Evolutionary conservation across 2,113 vertebrate genomes (phyloP), one percentile per base, ranked within the genome.

Genomic region (Solea solea): DNA sequence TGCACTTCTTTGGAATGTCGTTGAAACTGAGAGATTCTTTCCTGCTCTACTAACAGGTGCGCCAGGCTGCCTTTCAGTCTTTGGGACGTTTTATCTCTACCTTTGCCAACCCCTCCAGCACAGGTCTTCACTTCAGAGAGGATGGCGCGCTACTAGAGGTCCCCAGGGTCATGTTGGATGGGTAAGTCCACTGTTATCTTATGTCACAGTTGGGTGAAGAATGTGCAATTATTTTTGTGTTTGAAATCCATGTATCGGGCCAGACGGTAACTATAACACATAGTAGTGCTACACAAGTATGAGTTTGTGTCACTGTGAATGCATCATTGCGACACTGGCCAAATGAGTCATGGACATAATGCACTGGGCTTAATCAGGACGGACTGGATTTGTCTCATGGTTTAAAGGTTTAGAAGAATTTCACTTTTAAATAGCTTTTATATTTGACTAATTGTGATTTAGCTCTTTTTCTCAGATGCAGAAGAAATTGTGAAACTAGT

Each of bases 31-130:
- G 14, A 9, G 25, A 52, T 45, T 72, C 1, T 3, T 52, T n/a
- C 3, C 6, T 50, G 28, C 25, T 71, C 12, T 8, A 9, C n/a
- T 62, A 72, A 2, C 80, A 97, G 97, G 96, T 96, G 63, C 91
- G 94, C 48, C 95, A 96, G 81, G 96, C 96, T 63, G 95, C 96
- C 81, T 97, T 98, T 88, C 96, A 96, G 86, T 95, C 96, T 64
- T 91, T 96, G 16, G 95, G 96, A 4, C 95, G 95, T 0, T 97
- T 98, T 78, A 95, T 96, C 72, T 97, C 95, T 78, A 98, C 95
- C 49, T 97, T 97, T 76, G 96, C 95, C 74, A 96, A 92, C 80
- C 95, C 95, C 28, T 94, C 96, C n/a, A 91, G 91, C 81, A 95
- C 95, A 80, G 95, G 94, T 58, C 91, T 96, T 64, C 92, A 90